Base-by-base conservation (phyloP, 2,888 invertebrate species). In the Camptogramma bilineatum region DNA sequence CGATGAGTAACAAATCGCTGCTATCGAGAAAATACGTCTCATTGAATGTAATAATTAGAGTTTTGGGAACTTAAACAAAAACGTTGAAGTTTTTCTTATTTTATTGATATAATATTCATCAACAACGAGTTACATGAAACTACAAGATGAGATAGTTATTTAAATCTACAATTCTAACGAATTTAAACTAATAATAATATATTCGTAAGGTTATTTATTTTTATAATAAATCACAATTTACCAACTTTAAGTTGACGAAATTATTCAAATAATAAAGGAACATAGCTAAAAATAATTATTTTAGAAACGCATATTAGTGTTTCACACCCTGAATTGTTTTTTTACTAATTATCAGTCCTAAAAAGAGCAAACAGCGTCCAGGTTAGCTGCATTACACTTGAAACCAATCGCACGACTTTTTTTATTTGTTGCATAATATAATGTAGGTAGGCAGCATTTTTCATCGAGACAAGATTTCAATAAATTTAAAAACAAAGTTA, bases 231-330 rank as follows among this genome's bases (percentile, higher is more conserved):
- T 91, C 91, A 92, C 92, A 92, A 88, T 87, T 76, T 79, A 87
- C 79, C 92, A 93, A 92, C 92, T 92, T 91, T 88, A 64, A 92
- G 92, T 91, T 89, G 91, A 88, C 82, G 83, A 88, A 89, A 85
- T 80, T 80, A 84, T 83, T 84, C 73, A 84, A 83, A 82, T 85
- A 85, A 88, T 85, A 84, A 88, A 88, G 87, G 88, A 87, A 88
- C 87, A 84, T 83, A 85, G 78, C 81, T 84, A 85, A 81, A 80
- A 64, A 66, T 67, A 64, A 59, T 57, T 66, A 65, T 81, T 79
- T 79, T 79, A 79, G 80, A 82, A 80, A 81, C 82, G 76, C 76
- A 78, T 70, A 65, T 72, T 68, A 83, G 86, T 87, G 87, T 87
- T 84, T 84, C 82, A 87, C 86, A 87, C 86, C 81, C 78, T 78